Conservation (phyloP, 2,797 vertebrate genomes). For the Fratercula arctica region DNA sequence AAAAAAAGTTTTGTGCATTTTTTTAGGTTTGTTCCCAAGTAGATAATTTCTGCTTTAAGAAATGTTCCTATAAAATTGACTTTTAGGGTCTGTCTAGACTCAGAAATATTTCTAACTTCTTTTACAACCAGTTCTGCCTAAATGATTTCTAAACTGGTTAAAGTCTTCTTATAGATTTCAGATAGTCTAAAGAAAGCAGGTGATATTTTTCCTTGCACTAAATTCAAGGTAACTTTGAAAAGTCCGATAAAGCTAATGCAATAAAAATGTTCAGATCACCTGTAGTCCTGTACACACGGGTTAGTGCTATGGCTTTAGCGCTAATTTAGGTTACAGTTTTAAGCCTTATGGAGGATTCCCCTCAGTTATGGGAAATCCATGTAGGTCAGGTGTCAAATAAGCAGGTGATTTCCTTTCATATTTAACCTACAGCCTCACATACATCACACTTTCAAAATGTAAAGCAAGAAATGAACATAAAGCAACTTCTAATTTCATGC, state of each 20-base stretch:
- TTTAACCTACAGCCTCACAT: neutral
- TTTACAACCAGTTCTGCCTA: constrained; percentile 14
- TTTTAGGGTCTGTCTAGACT: constrained; percentile 5
- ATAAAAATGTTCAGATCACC: neutral
- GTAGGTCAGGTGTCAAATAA: neutral
- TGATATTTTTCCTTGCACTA: neutral
- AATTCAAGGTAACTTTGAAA: constrained; percentile 26
- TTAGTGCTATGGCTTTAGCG: neutral
- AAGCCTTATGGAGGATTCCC: neutral
- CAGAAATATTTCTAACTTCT: neutral
- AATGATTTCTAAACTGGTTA: neutral
- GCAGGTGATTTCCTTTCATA: neutral
- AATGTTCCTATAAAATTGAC: neutral
- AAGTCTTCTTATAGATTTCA: neutral
- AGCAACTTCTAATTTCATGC: neutral
- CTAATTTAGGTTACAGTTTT: neutral
- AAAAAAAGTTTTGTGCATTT: neutral
- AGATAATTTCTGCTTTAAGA: neutral
- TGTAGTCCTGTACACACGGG: neutral
- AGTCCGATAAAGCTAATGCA: neutral
- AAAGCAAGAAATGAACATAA: neutral
- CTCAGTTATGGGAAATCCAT: neutral
- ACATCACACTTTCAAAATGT: neutral
- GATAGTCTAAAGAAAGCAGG: neutral
- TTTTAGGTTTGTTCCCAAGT: accelerated